Evolutionary conservation across 2,113 vertebrate species (phyloP).

Genomic region (Rattus norvegicus): DNA sequence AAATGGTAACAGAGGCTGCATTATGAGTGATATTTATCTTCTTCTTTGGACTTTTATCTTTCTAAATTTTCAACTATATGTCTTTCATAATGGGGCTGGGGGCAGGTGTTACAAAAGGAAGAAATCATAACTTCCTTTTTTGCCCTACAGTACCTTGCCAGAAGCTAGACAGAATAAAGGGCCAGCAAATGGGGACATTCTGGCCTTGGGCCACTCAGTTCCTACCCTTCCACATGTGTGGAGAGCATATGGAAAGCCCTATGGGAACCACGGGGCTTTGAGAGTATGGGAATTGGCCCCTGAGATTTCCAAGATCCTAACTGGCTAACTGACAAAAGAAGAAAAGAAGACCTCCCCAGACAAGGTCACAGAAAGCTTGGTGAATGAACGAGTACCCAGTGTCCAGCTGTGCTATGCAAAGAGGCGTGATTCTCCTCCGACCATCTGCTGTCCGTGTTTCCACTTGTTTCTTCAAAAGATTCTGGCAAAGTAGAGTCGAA

Average conservation of each 20-base stretch:
- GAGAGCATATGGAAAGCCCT: neutral
- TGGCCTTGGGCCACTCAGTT: neutral
- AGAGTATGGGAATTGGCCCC: neutral
- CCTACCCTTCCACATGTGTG: neutral
- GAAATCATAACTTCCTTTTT: neutral
- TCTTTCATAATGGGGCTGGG: neutral
- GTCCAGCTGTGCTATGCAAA: conserved; percentile 99
- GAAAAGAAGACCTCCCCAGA: conserved; percentile 13
- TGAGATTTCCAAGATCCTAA: conserved; percentile 5
- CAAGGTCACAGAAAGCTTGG: conserved; percentile 50
- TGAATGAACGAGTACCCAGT: conserved; percentile 90
- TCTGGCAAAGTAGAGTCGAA: conserved; percentile 86
- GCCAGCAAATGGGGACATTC: neutral
- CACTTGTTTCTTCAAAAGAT: conserved; percentile 99
- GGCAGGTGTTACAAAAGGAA: neutral
- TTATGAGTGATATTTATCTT: neutral
- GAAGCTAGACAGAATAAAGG: neutral
- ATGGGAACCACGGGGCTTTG: neutral
- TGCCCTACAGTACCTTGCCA: neutral
- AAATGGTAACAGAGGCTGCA: conserved; percentile 6
- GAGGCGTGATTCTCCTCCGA: conserved; percentile 96
- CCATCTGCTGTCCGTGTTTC: conserved; percentile 98
- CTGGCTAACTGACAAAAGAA: neutral
- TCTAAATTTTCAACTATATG: neutral
- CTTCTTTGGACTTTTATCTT: conserved; percentile 48